A percentile compares a stretch with the other conserved stretches of the same genome.
phyloP scores from a whole-genome alignment of 2,113 vertebrate genomes.

The Stigmatopora nigra region DNA sequence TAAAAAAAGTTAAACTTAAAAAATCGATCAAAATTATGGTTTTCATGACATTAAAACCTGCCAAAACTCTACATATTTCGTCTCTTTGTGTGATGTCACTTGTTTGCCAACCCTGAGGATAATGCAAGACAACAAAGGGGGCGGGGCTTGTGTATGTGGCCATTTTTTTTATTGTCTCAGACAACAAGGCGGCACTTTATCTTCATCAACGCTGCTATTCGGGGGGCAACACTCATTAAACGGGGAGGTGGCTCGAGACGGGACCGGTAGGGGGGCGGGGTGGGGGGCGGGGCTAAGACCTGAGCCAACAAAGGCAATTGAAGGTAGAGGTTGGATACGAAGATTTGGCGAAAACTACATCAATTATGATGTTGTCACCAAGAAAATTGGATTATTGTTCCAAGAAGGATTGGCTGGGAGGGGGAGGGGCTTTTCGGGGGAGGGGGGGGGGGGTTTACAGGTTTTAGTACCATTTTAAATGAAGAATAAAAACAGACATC shows the following conservation, averaged over 20 bases:
- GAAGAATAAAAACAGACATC: too few species aligned
- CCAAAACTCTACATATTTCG: too few species aligned
- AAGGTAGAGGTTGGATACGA: background rate
- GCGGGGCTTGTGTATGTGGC: constrained; percentile 59
- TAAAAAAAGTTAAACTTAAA: too few species aligned
- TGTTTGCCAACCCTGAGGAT: constrained; percentile 40
- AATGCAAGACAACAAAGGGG: constrained; percentile 56
- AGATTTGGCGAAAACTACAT: background rate
- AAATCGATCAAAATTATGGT: too few species aligned
- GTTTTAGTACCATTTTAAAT: background rate
- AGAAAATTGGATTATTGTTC: too few species aligned
- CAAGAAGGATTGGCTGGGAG: too few species aligned
- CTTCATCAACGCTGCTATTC: constrained; percentile 51
- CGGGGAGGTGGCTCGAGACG: constrained; percentile 28
- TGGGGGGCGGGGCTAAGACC: background rate
- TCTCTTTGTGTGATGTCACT: too few species aligned
- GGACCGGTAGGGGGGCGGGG: background rate
- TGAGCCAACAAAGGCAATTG: constrained; percentile 13
- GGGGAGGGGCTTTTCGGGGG: too few species aligned
- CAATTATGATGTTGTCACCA: background rate
- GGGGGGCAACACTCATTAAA: constrained; percentile 46
- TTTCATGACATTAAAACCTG: too few species aligned
- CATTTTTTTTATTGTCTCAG: constrained; percentile 63
- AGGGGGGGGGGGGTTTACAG: too few species aligned
- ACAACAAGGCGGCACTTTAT: constrained; percentile 49